A percentile compares a stretch with the other conserved stretches of the same genome.
These are phyloP conservation scores for Falco peregrinus DNA, from an alignment of 2,797 vertebrate species.

Conservation along the genomic window DNA sequence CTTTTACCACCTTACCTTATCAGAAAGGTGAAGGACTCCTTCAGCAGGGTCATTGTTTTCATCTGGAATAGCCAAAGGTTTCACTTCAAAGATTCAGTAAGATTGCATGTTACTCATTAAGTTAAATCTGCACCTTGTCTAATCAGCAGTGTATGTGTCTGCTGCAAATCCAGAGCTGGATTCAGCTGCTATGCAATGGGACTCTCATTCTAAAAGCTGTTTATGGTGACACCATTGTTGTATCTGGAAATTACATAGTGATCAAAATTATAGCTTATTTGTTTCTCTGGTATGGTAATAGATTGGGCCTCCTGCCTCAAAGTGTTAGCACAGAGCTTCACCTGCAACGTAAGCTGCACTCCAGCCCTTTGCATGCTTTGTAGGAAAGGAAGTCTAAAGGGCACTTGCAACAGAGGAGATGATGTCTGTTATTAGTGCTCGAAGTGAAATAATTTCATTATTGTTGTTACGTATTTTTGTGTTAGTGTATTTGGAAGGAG, in stretches of 20 bases:
- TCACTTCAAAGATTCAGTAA: slow-evolving; percentile 1
- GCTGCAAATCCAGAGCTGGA: neutral
- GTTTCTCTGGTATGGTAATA: neutral
- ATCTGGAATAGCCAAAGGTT: slow-evolving; percentile 16
- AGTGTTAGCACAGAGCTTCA: neutral
- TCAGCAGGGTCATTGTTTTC: neutral
- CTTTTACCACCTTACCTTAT: neutral
- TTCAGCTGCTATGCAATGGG: neutral
- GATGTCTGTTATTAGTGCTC: neutral
- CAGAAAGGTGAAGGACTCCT: neutral
- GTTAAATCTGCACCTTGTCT: neutral
- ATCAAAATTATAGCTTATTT: neutral
- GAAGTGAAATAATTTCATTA: neutral
- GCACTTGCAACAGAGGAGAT: neutral
- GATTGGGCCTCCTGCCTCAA: neutral
- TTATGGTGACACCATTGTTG: neutral
- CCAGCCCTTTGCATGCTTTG: neutral
- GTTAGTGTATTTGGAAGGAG: neutral
- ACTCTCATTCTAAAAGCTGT: neutral
- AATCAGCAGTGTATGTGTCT: neutral
- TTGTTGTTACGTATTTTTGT: neutral
- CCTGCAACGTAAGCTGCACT: neutral
- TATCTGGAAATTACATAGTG: neutral
- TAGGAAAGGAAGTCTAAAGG: neutral
- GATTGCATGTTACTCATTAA: slow-evolving; percentile 8